Conservation (phyloP, 1,140 invertebrate species). For the Solen grandis region DNA sequence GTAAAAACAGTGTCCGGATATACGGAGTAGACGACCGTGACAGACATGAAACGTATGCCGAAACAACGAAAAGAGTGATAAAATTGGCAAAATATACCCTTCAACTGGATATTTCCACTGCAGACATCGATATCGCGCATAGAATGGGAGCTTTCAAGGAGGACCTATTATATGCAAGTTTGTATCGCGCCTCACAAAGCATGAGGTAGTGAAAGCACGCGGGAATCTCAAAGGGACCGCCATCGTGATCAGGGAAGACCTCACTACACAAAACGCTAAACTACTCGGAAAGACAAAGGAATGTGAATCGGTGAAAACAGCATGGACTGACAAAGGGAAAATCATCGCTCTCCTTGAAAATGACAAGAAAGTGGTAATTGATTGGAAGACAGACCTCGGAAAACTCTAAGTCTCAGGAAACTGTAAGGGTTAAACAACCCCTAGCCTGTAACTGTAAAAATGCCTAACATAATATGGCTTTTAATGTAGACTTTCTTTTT, state of each 20-base stretch:
- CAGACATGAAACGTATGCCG: neutral
- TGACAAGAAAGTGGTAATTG: too few species aligned
- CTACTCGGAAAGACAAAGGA: neutral
- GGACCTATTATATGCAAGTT: conserved; percentile 20
- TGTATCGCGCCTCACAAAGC: neutral
- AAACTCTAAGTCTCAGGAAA: too few species aligned
- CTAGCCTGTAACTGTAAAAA: too few species aligned
- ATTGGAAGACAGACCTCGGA: too few species aligned
- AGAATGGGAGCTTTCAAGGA: too few species aligned
- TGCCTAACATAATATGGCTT: too few species aligned
- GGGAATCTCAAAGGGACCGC: neutral
- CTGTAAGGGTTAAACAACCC: too few species aligned
- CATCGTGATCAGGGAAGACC: conserved; percentile 4
- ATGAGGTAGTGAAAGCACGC: conserved; percentile 3
- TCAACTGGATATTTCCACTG: neutral
- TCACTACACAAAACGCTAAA: conserved; percentile 12
- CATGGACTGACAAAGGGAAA: conserved; percentile 17
- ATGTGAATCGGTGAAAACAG: neutral
- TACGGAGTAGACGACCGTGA: conserved; percentile 6
- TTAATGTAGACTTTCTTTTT: too few species aligned
- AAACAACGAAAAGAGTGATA: neutral
- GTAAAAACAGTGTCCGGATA: conserved; percentile 10
- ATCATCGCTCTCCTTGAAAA: conserved; percentile 5
- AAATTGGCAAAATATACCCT: neutral
- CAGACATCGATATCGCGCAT: conserved; percentile 25